phyloP scores from a whole-genome alignment of 92 coral and sea anemone genomes.

The Plumapathes pennacea region DNA sequence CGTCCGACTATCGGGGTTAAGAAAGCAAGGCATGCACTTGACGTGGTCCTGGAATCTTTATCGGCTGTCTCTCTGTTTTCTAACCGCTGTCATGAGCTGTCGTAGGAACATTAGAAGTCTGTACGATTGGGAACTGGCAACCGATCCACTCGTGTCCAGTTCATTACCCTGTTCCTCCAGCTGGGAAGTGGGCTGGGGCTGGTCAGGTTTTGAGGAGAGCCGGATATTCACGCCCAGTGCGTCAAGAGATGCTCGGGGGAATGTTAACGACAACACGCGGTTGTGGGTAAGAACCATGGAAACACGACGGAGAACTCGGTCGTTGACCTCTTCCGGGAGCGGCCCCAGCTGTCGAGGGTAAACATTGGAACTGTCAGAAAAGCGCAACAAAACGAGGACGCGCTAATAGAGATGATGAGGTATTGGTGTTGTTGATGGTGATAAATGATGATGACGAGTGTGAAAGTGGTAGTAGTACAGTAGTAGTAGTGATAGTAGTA shows the following conservation, averaged over 20 bases:
- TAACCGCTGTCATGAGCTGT: constrained; percentile 41
- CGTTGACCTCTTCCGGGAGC: constrained; percentile 64
- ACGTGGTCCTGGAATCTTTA: too few species aligned
- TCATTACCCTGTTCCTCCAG: constrained; percentile 1
- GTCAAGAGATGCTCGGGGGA: constrained; percentile 49
- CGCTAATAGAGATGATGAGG: neutral
- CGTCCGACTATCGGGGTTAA: too few species aligned
- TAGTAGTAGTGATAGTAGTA: too few species aligned
- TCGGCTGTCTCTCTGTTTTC: too few species aligned
- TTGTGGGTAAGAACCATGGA: constrained; percentile 79
- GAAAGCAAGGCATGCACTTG: too few species aligned
- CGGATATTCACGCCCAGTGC: constrained; percentile 3
- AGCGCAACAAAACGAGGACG: neutral
- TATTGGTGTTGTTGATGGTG: neutral
- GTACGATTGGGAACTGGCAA: constrained; percentile 27
- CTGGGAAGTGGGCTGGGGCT: neutral
- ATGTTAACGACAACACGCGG: constrained; percentile 56
- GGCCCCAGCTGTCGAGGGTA: constrained; percentile 78
- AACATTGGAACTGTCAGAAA: too few species aligned
- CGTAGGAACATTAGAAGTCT: constrained; percentile 50
- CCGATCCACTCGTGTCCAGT: neutral
- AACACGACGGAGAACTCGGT: constrained; percentile 70
- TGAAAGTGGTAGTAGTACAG: too few species aligned
- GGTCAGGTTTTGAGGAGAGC: neutral
- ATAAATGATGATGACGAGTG: neutral